These are phyloP conservation scores for Polia nebulosa DNA, from an alignment of 2,888 invertebrate genomes.

Conservation along the genomic window DNA sequence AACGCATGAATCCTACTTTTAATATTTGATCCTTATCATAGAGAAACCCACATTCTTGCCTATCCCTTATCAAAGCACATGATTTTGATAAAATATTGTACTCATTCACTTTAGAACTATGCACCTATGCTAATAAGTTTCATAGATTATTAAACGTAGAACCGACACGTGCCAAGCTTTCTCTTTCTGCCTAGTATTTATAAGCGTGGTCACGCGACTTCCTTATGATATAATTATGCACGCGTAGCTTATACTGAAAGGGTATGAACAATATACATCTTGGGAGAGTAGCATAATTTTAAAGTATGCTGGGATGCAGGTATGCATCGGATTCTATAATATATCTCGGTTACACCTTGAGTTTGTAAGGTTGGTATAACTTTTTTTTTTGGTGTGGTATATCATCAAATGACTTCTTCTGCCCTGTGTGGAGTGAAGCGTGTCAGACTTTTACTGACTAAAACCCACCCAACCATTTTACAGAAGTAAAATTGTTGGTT, in stretches of 20 bases:
- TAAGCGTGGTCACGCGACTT: slow-evolving; percentile 27
- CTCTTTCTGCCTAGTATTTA: slow-evolving; percentile 42
- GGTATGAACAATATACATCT: background rate
- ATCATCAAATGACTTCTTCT: no score
- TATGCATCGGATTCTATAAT: no score
- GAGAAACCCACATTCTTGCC: slow-evolving; percentile 11
- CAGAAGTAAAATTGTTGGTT: no score
- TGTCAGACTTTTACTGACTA: no score
- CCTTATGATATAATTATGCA: slow-evolving; percentile 26
- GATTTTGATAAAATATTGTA: slow-evolving; percentile 30
- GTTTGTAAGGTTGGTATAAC: no score
- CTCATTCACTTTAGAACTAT: slow-evolving; percentile 12
- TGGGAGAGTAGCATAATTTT: background rate
- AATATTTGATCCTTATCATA: slow-evolving; percentile 16
- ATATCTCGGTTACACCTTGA: no score
- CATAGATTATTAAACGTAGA: slow-evolving; percentile 44
- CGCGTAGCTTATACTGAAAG: slow-evolving; percentile 3
- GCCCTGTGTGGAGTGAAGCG: no score
- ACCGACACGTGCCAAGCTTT: slow-evolving; percentile 39
- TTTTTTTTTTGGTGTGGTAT: no score
- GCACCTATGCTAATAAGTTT: slow-evolving; percentile 45
- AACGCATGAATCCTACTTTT: slow-evolving; percentile 12
- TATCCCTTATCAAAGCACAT: slow-evolving; percentile 23
- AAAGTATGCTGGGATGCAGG: no score
- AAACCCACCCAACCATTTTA: no score